Evolutionary conservation across 2,797 vertebrate species (phyloP).

Genomic region (Lacerta viridis): DNA sequence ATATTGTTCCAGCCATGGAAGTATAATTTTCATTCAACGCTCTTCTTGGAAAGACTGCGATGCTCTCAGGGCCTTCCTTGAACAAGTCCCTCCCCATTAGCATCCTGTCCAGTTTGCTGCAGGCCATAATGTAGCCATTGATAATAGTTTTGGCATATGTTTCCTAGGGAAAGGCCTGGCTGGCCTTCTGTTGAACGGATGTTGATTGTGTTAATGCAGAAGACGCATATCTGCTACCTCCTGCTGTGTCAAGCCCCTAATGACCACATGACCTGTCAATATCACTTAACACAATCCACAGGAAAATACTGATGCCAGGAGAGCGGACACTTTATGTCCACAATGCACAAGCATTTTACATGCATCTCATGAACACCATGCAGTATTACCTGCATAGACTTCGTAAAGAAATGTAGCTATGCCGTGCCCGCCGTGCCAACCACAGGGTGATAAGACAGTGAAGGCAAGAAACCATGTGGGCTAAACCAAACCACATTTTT

Average conservation of each 20-base stretch:
- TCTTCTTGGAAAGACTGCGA: conserved; percentile 36
- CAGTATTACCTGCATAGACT: background rate
- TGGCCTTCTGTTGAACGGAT: conserved; percentile 64
- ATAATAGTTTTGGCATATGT: conserved; percentile 72
- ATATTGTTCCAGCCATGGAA: conserved; percentile 32
- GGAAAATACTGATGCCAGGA: conserved; percentile 22
- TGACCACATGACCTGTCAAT: conserved; percentile 64
- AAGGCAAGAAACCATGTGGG: background rate
- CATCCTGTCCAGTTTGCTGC: conserved; percentile 66
- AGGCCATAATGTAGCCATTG: conserved; percentile 62
- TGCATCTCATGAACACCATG: background rate
- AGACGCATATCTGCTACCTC: conserved; percentile 62
- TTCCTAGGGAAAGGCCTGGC: conserved; percentile 70
- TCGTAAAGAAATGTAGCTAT: conserved; percentile 2
- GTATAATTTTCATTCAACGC: conserved; percentile 62
- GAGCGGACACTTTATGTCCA: background rate
- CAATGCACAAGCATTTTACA: conserved; percentile 10
- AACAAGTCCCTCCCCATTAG: conserved; percentile 60
- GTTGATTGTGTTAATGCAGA: conserved; percentile 63
- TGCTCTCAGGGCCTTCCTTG: conserved; percentile 39
- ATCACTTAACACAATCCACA: conserved; percentile 53
- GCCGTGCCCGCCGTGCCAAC: background rate
- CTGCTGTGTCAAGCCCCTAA: conserved; percentile 64
- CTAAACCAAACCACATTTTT: background rate
- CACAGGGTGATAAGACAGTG: background rate